These are phyloP conservation scores for Amazona vittata DNA, from an alignment of 2,113 vertebrate genomes.

Conservation along the genomic window DNA sequence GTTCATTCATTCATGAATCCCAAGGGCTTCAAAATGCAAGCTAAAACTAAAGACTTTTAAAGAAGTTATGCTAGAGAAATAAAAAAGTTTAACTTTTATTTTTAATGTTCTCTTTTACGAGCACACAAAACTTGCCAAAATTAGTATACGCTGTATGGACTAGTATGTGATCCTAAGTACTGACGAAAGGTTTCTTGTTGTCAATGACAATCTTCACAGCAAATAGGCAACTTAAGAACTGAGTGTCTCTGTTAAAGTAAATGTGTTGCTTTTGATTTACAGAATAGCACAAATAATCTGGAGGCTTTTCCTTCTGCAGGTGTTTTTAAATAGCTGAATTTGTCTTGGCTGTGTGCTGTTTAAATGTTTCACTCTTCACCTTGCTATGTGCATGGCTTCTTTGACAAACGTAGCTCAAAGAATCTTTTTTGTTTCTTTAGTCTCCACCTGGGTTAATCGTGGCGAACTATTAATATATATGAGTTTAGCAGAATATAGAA, in stretches of 20 bases:
- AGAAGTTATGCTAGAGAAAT: background rate
- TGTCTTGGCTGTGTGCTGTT: background rate
- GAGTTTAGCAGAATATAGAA: background rate
- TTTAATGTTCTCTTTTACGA: background rate
- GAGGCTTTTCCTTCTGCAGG: background rate
- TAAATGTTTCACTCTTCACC: background rate
- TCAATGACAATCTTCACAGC: background rate
- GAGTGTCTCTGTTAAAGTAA: background rate
- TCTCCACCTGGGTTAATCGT: background rate
- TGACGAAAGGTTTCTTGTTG: background rate
- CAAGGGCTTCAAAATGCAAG: background rate
- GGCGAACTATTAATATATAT: background rate
- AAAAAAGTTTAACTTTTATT: background rate
- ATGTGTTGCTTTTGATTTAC: background rate
- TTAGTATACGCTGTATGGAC: background rate
- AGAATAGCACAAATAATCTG: background rate
- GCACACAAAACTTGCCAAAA: background rate
- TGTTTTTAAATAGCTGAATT: background rate
- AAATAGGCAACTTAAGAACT: background rate
- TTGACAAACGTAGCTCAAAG: background rate
- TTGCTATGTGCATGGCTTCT: background rate
- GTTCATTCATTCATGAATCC: background rate
- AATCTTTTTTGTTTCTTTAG: background rate
- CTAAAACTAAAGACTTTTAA: background rate
- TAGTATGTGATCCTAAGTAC: background rate